Evolutionary conservation across 2,113 vertebrate species (phyloP).

Genomic region (Struthidea cinerea): DNA sequence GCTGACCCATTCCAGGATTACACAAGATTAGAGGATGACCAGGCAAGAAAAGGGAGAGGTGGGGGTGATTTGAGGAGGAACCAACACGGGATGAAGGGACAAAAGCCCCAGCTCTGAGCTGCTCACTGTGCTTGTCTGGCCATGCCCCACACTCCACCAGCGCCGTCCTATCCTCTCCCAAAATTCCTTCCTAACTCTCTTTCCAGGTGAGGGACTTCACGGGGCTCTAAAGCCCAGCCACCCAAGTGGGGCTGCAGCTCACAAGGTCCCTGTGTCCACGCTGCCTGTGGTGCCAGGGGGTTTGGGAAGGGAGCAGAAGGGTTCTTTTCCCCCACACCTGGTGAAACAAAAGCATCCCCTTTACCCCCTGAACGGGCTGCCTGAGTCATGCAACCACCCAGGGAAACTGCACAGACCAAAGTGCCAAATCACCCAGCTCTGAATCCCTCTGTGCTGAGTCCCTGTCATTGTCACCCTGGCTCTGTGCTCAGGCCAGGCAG

Average conservation of each 20-base stretch:
- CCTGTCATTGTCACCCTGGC: neutral
- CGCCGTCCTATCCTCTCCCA: neutral
- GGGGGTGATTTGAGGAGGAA: neutral
- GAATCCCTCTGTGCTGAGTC: neutral
- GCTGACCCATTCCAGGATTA: neutral
- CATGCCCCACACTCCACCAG: neutral
- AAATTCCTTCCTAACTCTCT: neutral
- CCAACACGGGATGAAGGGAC: neutral
- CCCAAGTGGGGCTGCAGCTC: neutral
- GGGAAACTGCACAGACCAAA: neutral
- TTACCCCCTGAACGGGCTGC: neutral
- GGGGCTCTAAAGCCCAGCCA: neutral
- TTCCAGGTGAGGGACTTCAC: too few species aligned
- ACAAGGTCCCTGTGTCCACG: neutral
- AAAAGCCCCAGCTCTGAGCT: neutral
- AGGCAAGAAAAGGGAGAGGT: neutral
- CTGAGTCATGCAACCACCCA: rapidly evolving
- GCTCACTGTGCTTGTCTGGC: neutral
- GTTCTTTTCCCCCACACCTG: neutral
- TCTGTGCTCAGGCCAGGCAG: neutral
- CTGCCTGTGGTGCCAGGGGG: neutral
- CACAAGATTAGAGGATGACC: too few species aligned
- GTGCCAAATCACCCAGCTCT: neutral
- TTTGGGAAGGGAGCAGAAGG: neutral
- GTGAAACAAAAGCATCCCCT: neutral